Percentiles rank a stretch among this genome's conserved stretches.
Conservation (phyloP, 2,888 invertebrate species). For the Invenusta paracnida region DNA sequence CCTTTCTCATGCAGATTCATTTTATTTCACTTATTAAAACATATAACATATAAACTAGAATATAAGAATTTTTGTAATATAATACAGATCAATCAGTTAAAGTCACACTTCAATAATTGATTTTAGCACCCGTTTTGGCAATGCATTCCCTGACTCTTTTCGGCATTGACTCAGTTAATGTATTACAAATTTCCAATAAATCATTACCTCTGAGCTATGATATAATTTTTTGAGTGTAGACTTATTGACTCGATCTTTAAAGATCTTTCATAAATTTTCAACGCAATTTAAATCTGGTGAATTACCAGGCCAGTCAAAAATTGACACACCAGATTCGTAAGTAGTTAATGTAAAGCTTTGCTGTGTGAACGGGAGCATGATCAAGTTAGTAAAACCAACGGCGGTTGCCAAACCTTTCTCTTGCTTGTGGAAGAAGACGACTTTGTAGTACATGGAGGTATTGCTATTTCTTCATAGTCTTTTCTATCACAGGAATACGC, state of each 20-base stretch:
- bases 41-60: too few species aligned
- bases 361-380: neutral
- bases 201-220: neutral
- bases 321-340: neutral
- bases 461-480: neutral
- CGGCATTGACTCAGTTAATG: neutral
- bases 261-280: conserved; percentile 54
- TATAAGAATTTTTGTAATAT: neutral
- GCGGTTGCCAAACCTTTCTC: neutral
- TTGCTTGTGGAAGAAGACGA: neutral
- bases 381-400: neutral
- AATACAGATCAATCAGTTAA: neutral
- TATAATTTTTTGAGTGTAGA: neutral
- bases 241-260: conserved; percentile 49
- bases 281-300: conserved; percentile 39
- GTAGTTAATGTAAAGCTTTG: neutral
- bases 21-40: too few species aligned
- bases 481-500: neutral
- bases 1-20: neutral
- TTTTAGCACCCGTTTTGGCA: neutral
- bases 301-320: neutral
- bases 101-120: neutral
- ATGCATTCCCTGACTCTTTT: too few species aligned
- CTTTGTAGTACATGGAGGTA: neutral
- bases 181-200: neutral